Evolutionary conservation across 1,140 invertebrate species (phyloP), one percentile per base, ranked within the genome.

Genomic region (Hyphantria cunea): DNA sequence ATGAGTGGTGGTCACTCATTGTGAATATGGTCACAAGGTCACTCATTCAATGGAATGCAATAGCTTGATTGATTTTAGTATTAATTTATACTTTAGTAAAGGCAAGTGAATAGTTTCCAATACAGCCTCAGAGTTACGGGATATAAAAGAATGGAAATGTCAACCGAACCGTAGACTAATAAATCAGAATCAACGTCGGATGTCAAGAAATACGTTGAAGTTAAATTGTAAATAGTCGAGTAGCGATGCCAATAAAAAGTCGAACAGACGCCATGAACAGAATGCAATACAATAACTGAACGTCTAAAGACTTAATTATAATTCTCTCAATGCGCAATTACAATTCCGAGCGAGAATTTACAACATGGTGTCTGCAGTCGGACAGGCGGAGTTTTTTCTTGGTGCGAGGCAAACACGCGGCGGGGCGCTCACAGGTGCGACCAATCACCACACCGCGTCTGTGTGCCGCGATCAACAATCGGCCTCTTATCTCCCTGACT

Each of bases 371-470:
- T 54, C 63, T 66, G 33, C 33, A 47, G 58, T 62, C 34, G 52
- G 61, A 52, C 66, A 64, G 72, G 74, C 69, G 75, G 64, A 62
- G 71, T 74, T 78, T 72, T 78, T 78, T 69, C 50, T 78, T 70
- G 15, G 56, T 37, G 56, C 32, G 48, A 60, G 50, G 56, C 48
- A 42, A 60, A 33, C 48, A 51, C 12, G 54, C 44, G 48, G 51
- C 25, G 41, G n/a, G 42, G 34, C 63, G 47, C 17, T 67, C 64
- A 76, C 84, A 85, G 84, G 84, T 87, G 82, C 65, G 70, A 71
- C 84, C 82, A 85, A 84, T 84, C 78, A 74, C 62, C 68, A 49
- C 34, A 6, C 51, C 44, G 65, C 52, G 66, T 34, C 12, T 55
- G 70, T 70, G 64, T 68, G 66, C 68, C 17, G 49, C 64, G 58